These are phyloP conservation scores for Drosophila cracens DNA, from an alignment of 2,888 invertebrate genomes.

Conservation along the genomic window DNA sequence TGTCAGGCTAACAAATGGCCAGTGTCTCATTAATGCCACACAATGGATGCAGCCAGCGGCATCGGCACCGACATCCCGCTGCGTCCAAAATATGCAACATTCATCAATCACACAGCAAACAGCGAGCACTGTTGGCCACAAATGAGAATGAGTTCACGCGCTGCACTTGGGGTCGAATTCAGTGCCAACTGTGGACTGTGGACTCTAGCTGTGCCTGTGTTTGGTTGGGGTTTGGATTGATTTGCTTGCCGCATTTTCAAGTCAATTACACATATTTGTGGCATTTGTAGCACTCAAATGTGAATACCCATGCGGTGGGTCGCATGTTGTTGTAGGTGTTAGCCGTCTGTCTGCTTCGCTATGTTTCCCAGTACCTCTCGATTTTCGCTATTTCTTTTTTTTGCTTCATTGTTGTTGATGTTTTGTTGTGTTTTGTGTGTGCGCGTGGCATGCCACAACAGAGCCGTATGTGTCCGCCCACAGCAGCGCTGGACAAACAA, in stretches of 20 bases:
- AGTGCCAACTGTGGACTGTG: conserved; percentile 30
- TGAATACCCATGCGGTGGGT: conserved; percentile 70
- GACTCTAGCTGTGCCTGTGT: conserved; percentile 25
- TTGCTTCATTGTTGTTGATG: conserved; percentile 21
- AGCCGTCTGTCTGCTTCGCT: conserved; percentile 62
- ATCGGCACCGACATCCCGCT: conserved; percentile 66
- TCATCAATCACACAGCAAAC: conserved; percentile 82
- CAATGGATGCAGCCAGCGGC: conserved; percentile 68
- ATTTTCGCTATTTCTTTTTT: conserved; percentile 7
- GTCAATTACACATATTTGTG: conserved; percentile 82
- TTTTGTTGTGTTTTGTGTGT: conserved; percentile 36
- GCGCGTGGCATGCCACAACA: conserved; percentile 73
- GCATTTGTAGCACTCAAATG: conserved; percentile 75
- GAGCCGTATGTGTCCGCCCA: conserved; percentile 71
- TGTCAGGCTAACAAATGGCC: conserved; percentile 73
- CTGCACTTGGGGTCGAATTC: conserved; percentile 72
- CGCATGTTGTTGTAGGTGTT: conserved; percentile 65
- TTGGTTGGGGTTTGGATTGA: conserved; percentile 64
- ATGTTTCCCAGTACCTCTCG: conserved; percentile 46
- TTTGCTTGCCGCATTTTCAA: conserved; percentile 81
- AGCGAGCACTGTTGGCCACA: conserved; percentile 56
- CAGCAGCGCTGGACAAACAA: conserved; percentile 57
- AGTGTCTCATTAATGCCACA: conserved; percentile 77
- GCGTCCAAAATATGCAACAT: conserved; percentile 82
- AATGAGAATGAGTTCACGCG: conserved; percentile 75